phyloP scores from a whole-genome alignment of 53 echinoderm and acorn worm species.

The Echinometra lucunter region DNA sequence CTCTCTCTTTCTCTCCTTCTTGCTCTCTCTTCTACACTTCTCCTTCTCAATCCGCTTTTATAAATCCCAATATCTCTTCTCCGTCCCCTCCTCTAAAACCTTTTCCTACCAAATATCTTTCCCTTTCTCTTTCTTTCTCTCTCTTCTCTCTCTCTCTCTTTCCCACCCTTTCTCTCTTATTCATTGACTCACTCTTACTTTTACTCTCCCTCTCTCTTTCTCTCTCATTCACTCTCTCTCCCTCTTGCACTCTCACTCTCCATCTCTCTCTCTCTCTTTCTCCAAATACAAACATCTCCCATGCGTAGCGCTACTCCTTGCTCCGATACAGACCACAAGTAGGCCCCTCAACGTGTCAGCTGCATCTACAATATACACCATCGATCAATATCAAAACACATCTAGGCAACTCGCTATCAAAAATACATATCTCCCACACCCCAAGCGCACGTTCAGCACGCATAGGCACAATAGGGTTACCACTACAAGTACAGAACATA shows the following conservation, averaged over 20 bases:
- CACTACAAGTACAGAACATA: neutral
- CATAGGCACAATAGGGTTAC: neutral
- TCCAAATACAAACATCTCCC: neutral
- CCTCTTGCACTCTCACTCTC: neutral
- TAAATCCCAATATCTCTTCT: too few relatives aligned
- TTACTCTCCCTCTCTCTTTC: neutral
- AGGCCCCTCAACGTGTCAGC: conserved; percentile 34
- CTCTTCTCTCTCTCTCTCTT: too few relatives aligned
- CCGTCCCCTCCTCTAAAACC: too few relatives aligned
- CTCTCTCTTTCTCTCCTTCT: neutral
- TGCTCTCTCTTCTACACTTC: too few relatives aligned
- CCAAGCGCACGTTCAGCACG: neutral
- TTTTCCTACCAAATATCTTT: too few relatives aligned
- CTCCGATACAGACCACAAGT: conserved; percentile 44
- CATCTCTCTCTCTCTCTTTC: conserved; percentile 14
- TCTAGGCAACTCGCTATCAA: conserved; percentile 27
- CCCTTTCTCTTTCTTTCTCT: too few relatives aligned
- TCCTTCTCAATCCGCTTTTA: too few relatives aligned
- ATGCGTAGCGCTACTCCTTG: conserved; percentile 5
- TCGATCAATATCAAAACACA: conserved; percentile 51
- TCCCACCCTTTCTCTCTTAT: too few relatives aligned
- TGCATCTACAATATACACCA: conserved; percentile 36
- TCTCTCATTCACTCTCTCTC: neutral
- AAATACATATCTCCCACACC: conserved; percentile 29
- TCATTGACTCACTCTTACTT: too few relatives aligned